phyloP scores from a whole-genome alignment of 2,113 vertebrate genomes.

The Labeo rohita region DNA sequence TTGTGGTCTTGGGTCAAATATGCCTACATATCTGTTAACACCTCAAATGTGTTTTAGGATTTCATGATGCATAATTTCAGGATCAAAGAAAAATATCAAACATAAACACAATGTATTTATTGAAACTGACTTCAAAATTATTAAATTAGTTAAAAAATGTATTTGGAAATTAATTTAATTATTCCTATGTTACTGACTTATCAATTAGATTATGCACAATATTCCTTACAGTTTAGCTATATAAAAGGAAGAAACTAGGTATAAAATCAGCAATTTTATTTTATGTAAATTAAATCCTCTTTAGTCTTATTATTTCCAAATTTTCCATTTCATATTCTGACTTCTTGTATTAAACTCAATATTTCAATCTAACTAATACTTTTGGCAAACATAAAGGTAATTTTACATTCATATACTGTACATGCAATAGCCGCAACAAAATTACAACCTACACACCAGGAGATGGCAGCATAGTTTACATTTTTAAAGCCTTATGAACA shows the following conservation, averaged over 20 bases:
- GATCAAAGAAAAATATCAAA: background rate
- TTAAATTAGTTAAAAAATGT: background rate
- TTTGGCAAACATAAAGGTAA: background rate
- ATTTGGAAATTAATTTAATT: too few species aligned
- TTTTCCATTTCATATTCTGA: background rate
- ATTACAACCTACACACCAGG: constrained; percentile 21
- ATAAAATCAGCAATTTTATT: too few species aligned
- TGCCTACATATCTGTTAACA: background rate
- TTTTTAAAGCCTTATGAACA: background rate
- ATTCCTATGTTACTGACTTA: too few species aligned
- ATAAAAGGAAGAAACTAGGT: too few species aligned
- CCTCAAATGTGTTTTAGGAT: background rate
- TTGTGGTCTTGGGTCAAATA: too few species aligned
- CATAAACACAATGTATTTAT: background rate
- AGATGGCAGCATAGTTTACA: constrained; percentile 57
- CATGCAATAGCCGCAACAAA: background rate
- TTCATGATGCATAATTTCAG: background rate
- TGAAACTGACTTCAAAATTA: background rate
- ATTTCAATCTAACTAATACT: background rate
- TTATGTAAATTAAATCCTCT: background rate
- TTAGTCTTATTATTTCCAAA: background rate
- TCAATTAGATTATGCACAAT: too few species aligned
- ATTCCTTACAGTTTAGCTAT: too few species aligned
- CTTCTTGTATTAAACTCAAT: background rate
- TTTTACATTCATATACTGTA: background rate